phyloP scores from a whole-genome alignment of 2,888 invertebrate species.

The Tiliacea citrago region DNA sequence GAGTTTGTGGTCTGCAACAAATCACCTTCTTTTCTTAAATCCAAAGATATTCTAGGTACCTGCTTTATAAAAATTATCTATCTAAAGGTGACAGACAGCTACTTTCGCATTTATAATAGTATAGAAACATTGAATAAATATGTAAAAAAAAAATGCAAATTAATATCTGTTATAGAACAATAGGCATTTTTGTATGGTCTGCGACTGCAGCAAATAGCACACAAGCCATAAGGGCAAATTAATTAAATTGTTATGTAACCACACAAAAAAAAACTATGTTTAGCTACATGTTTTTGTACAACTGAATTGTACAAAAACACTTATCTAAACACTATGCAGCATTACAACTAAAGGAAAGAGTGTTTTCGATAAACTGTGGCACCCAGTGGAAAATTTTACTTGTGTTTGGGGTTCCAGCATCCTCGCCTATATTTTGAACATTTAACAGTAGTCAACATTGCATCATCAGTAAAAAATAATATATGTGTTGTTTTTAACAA shows the following conservation, averaged over 20 bases:
- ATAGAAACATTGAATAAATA: neutral
- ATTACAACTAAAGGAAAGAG: too few relatives aligned
- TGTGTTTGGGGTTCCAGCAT: too few relatives aligned
- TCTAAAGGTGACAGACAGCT: neutral
- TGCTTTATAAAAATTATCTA: neutral
- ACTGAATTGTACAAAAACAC: too few relatives aligned
- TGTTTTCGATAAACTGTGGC: too few relatives aligned
- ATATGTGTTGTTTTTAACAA: neutral
- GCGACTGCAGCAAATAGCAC: neutral
- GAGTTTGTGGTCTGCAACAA: neutral
- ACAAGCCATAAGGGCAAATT: neutral
- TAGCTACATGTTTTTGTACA: too few relatives aligned
- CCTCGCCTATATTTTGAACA: too few relatives aligned
- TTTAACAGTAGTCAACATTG: neutral
- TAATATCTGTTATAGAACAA: conserved; percentile 16
- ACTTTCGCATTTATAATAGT: neutral
- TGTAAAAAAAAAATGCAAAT: conserved; percentile 3
- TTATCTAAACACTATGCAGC: too few relatives aligned
- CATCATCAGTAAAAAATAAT: neutral
- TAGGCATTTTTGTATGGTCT: neutral
- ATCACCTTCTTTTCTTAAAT: neutral
- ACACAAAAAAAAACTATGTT: neutral
- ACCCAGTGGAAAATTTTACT: too few relatives aligned
- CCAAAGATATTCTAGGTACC: neutral
- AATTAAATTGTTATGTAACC: neutral